Percentiles rank a stretch among this genome's conserved stretches.
Evolutionary conservation across 64 coral and sea anemone species (phyloP).

Genomic region (Platygyra sinensis): DNA sequence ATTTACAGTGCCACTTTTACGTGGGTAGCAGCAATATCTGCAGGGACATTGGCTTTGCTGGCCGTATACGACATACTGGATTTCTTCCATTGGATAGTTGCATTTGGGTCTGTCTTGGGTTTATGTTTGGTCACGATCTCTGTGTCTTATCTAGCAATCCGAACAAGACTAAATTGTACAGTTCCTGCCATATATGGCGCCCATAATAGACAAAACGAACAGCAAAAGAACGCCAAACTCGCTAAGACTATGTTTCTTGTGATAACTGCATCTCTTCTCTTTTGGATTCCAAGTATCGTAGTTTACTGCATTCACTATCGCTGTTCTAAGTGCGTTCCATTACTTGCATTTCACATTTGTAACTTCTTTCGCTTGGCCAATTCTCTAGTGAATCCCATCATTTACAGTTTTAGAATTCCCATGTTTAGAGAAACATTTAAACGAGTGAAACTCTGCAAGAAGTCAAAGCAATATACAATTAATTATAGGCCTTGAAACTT

Average conservation of each 20-base stretch:
- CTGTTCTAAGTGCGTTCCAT: neutral
- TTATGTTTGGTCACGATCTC: no score
- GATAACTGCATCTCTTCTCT: neutral
- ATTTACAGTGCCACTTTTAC: neutral
- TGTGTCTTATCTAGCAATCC: no score
- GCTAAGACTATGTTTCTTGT: neutral
- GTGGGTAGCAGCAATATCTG: neutral
- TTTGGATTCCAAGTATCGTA: neutral
- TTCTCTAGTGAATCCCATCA: neutral
- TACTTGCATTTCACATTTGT: neutral
- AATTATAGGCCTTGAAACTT: neutral
- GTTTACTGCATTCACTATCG: neutral
- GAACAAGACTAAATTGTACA: no score
- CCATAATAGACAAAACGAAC: no score
- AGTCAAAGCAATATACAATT: neutral
- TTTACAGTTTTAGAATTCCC: slow-evolving; percentile 2
- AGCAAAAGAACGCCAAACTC: no score
- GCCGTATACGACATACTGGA: neutral
- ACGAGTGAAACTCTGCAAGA: neutral
- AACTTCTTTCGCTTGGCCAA: neutral
- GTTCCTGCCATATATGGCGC: no score
- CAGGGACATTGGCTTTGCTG: neutral
- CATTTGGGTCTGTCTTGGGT: no score
- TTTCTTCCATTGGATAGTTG: neutral
- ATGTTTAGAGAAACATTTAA: neutral